Evolutionary conservation across 2,888 invertebrate species (phyloP).

Genomic region (Camponotus fellah): DNA sequence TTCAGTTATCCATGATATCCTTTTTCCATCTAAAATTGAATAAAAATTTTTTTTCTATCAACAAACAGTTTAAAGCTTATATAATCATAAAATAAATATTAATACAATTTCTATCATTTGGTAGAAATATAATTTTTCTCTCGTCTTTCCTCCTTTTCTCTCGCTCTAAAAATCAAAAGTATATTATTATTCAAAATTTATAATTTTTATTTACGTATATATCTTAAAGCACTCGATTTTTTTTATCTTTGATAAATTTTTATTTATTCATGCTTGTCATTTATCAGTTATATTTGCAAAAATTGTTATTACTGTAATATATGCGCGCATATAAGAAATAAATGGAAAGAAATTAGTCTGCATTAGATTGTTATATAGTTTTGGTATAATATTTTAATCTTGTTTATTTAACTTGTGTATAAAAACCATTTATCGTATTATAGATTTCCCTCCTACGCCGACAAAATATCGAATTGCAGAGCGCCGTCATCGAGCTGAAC

Average conservation of each 20-base stretch:
- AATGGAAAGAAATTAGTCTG: not conserved
- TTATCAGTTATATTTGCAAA: not conserved
- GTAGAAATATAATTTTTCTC: not conserved
- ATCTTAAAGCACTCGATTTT: not conserved
- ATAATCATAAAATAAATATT: not conserved
- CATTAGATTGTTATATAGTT: not conserved
- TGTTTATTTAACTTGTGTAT: not conserved
- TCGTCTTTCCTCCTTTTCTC: not conserved
- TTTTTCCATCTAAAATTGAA: conserved; percentile 1
- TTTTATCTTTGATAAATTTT: not conserved
- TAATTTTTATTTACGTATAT: not conserved
- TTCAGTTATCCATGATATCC: not conserved
- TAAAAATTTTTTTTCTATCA: conserved; percentile 18
- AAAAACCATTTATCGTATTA: conserved; percentile 38
- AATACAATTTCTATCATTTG: not conserved
- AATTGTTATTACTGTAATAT: not conserved
- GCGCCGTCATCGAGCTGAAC: conserved; percentile 81
- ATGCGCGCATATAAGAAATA: not conserved
- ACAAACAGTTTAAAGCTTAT: not conserved
- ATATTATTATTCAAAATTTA: not conserved
- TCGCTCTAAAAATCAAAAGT: not conserved
- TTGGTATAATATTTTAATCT: not conserved
- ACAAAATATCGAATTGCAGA: conserved; percentile 83
- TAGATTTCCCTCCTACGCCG: conserved; percentile 83
- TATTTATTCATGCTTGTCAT: not conserved